These are phyloP conservation scores for Hybognathus amarus DNA, from an alignment of 2,797 vertebrate species.

Conservation along the genomic window DNA sequence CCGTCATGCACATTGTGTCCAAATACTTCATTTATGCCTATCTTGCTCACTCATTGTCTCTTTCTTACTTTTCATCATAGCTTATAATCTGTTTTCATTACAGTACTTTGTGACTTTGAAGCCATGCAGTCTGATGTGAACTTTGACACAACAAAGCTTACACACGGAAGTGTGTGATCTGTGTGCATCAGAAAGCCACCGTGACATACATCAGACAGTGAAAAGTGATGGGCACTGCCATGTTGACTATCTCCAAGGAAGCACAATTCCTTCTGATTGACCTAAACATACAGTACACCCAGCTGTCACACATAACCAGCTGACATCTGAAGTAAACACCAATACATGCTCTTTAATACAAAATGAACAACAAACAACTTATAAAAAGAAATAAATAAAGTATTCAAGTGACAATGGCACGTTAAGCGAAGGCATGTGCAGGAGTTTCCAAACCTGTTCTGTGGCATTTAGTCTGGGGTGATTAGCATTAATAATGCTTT, in stretches of 20 bases:
- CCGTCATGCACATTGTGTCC: slow-evolving; percentile 14
- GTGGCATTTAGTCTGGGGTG: slow-evolving; percentile 33
- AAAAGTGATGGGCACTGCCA: slow-evolving; percentile 24
- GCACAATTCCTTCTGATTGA: slow-evolving; percentile 10
- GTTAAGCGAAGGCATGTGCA: background rate
- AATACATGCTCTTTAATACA: background rate
- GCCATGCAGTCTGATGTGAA: slow-evolving; percentile 25
- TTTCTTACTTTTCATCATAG: slow-evolving; percentile 8
- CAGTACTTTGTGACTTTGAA: slow-evolving; percentile 13
- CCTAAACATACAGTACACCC: slow-evolving; percentile 1
- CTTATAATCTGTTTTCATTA: slow-evolving; percentile 5
- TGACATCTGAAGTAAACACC: background rate
- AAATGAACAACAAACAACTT: background rate
- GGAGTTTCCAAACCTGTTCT: slow-evolving; percentile 12
- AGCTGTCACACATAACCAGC: background rate
- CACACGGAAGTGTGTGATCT: slow-evolving; percentile 28
- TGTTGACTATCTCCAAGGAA: slow-evolving; percentile 20
- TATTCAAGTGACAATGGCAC: background rate
- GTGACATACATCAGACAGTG: slow-evolving; percentile 8
- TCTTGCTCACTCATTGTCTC: background rate
- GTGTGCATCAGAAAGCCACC: background rate
- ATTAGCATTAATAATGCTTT: slow-evolving; percentile 42
- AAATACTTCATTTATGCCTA: slow-evolving; percentile 20
- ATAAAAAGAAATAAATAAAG: background rate
- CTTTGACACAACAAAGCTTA: slow-evolving; percentile 27